Evolutionary conservation across 1,140 invertebrate species (phyloP).

Genomic region (Megathymus violae): DNA sequence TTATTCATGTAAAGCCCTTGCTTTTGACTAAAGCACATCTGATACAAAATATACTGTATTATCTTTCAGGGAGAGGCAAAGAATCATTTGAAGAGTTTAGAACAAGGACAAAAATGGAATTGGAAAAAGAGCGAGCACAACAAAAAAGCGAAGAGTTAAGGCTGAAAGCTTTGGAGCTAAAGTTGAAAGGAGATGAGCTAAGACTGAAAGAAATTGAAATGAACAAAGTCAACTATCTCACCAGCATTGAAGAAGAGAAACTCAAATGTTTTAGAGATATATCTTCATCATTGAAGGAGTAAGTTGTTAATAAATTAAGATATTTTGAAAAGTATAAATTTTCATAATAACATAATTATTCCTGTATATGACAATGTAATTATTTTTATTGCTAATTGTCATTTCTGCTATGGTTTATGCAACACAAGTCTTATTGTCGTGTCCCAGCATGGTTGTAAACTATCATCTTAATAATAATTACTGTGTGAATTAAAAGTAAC

Average conservation of each 20-base stretch:
- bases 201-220: conserved; percentile 51
- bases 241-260: conserved; percentile 55
- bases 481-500: no score
- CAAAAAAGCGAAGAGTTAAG: conserved; percentile 50
- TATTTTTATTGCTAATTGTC: no score
- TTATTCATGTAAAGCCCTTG: no score
- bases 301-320: conserved; percentile 27
- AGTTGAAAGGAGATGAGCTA: conserved; percentile 50
- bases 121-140: conserved; percentile 45
- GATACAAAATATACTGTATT: background rate
- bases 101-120: conserved; percentile 40
- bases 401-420: no score
- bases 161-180: conserved; percentile 46
- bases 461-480: no score
- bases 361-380: no score
- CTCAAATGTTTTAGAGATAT: conserved; percentile 55
- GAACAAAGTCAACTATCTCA: conserved; percentile 53
- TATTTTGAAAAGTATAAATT: no score
- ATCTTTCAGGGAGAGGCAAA: conserved; percentile 33
- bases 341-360: no score
- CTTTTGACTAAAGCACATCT: background rate
- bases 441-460: no score
- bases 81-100: conserved; percentile 44
- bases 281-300: conserved; percentile 51
- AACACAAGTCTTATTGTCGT: no score